These are phyloP conservation scores for Rhizoglyphus robini DNA, from an alignment of 1,140 invertebrate species.

Conservation along the genomic window DNA sequence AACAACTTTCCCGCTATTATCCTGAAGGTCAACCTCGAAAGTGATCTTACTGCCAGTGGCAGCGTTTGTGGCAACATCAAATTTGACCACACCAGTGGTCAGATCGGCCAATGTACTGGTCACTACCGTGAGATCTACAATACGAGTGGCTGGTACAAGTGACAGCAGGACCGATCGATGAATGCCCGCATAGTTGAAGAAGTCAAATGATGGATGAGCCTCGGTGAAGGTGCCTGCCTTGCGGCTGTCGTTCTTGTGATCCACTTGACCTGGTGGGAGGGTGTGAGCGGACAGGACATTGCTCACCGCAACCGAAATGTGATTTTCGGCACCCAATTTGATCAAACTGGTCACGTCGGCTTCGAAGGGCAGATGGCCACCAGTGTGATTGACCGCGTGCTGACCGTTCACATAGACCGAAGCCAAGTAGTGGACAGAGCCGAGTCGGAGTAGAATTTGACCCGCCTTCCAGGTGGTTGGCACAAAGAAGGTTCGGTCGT, in stretches of 20 bases:
- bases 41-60: too few species aligned
- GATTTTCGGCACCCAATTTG: constrained; percentile 46
- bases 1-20: too few species aligned
- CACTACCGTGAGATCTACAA: constrained; percentile 67
- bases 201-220: constrained; percentile 80
- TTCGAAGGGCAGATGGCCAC: constrained; percentile 88
- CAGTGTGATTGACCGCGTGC: too few species aligned
- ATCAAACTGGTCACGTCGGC: constrained; percentile 50
- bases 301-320: constrained; percentile 83
- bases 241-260: constrained; percentile 29
- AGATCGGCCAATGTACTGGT: constrained; percentile 47
- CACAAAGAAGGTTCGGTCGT: constrained; percentile 62
- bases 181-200: constrained; percentile 98
- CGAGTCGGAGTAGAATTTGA: constrained; percentile 64
- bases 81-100: neutral
- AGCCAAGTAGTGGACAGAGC: constrained; percentile 84
- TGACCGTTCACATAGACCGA: too few species aligned
- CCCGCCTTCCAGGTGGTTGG: constrained; percentile 42
- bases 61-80: neutral
- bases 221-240: constrained; percentile 54
- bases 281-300: constrained; percentile 72
- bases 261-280: constrained; percentile 56
- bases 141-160: constrained; percentile 62
- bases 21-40: too few species aligned
- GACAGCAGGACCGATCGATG: too few species aligned